Evolutionary conservation across 2,888 invertebrate species (phyloP).

Genomic region (Pterostichus niger): DNA sequence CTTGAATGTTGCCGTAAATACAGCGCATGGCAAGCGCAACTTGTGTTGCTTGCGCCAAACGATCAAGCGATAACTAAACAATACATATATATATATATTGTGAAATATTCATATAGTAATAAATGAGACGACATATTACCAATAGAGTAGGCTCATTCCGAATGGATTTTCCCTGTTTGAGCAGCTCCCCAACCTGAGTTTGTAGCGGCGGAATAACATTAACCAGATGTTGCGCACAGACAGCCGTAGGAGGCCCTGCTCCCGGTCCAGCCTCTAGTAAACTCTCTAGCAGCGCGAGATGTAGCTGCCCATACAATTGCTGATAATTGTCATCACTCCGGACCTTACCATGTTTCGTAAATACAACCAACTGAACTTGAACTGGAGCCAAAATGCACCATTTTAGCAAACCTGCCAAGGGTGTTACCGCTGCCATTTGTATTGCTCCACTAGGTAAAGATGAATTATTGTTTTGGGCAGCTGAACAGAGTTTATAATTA

Average conservation of each 20-base stretch:
- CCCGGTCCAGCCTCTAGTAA: constrained; percentile 79
- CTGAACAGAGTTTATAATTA: constrained; percentile 84
- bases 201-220: constrained; percentile 78
- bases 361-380: constrained; percentile 76
- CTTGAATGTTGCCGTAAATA: constrained; percentile 89
- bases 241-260: constrained; percentile 80
- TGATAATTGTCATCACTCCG: constrained; percentile 73
- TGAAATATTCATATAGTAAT: too few relatives aligned
- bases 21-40: constrained; percentile 88
- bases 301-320: constrained; percentile 82
- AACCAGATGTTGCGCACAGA: constrained; percentile 83
- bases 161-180: constrained; percentile 35
- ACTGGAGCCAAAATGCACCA: constrained; percentile 88
- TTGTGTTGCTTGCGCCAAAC: constrained; percentile 91
- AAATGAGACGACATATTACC: constrained; percentile 12
- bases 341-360: constrained; percentile 2
- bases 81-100: not conserved
- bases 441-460: constrained; percentile 88
- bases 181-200: constrained; percentile 68
- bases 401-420: constrained; percentile 88
- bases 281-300: constrained; percentile 84
- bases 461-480: constrained; percentile 83
- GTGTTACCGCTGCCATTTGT: constrained; percentile 90
- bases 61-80: constrained; percentile 82
- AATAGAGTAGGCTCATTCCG: constrained; percentile 28